These are phyloP conservation scores for Himalopsyche kuldschensis DNA, from an alignment of 2,888 invertebrate species.

Conservation along the genomic window DNA sequence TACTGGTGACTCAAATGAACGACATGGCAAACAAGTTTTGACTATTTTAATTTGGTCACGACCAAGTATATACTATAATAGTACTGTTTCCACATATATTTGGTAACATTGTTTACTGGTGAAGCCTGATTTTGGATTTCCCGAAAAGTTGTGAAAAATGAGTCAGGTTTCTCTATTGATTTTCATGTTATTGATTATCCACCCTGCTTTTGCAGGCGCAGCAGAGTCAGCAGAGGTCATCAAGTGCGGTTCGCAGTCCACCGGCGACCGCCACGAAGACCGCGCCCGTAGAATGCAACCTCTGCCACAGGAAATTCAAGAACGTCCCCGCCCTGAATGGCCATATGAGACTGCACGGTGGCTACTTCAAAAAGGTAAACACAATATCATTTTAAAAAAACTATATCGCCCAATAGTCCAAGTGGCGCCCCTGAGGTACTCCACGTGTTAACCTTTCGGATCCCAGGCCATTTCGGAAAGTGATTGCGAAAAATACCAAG, in stretches of 20 bases:
- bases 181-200: background rate
- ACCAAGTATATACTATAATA: too few relatives aligned
- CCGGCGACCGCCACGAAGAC: constrained; percentile 42
- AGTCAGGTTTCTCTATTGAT: too few relatives aligned
- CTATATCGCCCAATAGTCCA: background rate
- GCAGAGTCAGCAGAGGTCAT: constrained; percentile 45
- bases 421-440: background rate
- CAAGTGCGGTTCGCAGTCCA: constrained; percentile 40
- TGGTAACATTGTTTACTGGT: too few relatives aligned
- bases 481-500: too few relatives aligned
- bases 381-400: background rate
- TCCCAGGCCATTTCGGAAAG: too few relatives aligned
- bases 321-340: constrained; percentile 97
- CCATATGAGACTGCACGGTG: constrained; percentile 96
- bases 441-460: too few relatives aligned
- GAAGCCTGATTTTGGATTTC: too few relatives aligned
- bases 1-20: too few relatives aligned
- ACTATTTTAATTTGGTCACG: too few relatives aligned
- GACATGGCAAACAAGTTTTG: too few relatives aligned
- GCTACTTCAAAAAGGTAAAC: constrained; percentile 89
- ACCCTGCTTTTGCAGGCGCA: constrained; percentile 38
- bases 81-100: too few relatives aligned
- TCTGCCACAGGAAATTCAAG: constrained; percentile 95
- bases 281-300: constrained; percentile 86
- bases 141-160: too few relatives aligned